Evolutionary conservation across 2,113 vertebrate species (phyloP).

Genomic region (Caranx ignobilis): DNA sequence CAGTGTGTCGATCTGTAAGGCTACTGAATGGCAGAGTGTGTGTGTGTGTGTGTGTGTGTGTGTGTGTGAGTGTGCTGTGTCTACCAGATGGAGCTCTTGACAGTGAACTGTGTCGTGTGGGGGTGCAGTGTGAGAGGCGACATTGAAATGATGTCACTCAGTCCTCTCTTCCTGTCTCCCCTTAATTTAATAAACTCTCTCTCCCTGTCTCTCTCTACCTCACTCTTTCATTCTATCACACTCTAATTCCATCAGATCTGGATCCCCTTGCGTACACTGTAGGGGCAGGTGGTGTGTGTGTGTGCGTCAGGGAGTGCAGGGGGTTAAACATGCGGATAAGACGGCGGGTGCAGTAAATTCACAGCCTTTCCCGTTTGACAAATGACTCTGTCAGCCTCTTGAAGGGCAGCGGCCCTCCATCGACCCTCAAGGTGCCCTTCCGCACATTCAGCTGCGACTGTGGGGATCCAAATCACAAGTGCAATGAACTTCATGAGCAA

Average conservation of each 20-base stretch:
- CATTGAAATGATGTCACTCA: slow-evolving; percentile 76
- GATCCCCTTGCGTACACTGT: slow-evolving; percentile 38
- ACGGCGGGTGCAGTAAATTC: slow-evolving; percentile 71
- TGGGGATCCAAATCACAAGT: slow-evolving; percentile 23
- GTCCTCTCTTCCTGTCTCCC: slow-evolving; percentile 73
- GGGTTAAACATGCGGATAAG: slow-evolving; percentile 74
- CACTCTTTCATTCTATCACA: slow-evolving; percentile 32
- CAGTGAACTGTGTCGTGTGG: slow-evolving; percentile 49
- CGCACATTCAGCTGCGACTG: slow-evolving; percentile 22
- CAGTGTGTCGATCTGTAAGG: slow-evolving; percentile 23
- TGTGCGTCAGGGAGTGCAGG: slow-evolving; percentile 29
- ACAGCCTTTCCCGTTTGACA: slow-evolving; percentile 74
- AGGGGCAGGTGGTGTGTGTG: slow-evolving; percentile 48
- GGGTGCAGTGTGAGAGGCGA: slow-evolving; percentile 30
- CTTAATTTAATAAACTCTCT: slow-evolving; percentile 74
- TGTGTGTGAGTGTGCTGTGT: slow-evolving; percentile 42
- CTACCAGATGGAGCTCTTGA: slow-evolving; percentile 75
- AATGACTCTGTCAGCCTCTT: slow-evolving; percentile 78
- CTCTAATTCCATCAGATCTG: slow-evolving; percentile 74
- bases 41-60: slow-evolving; percentile 3
- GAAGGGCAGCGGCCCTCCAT: slow-evolving; percentile 65
- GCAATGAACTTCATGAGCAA: slow-evolving; percentile 41
- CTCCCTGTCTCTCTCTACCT: slow-evolving; percentile 26
- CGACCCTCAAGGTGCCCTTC: slow-evolving; percentile 81
- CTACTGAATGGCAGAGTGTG: background rate